Evolutionary conservation across 2,797 vertebrate genomes (phyloP), one percentile per base, ranked within the genome.

Genomic region (Platalea minor): DNA sequence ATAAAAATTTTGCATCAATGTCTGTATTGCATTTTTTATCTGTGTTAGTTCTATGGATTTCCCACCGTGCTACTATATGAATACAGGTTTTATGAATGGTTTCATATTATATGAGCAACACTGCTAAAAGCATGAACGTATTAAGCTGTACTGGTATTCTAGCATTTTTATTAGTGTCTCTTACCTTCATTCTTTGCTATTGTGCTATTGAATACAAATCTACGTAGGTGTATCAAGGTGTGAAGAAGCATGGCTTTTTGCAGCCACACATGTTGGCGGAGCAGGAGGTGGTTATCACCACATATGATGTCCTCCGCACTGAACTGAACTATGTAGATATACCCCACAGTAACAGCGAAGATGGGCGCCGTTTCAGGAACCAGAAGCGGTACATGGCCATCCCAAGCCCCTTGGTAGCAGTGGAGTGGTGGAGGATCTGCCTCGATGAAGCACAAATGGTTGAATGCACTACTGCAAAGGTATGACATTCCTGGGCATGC

Each of bases 361-460:
- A 99, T 3, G 99, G 99, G 1, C 99, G 99, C 17, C 99, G 99
- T 63, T 99, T 99, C 95, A 98, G 99, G 91, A 99, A 99, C 95
- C 99, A 99, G 98, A 99, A 99, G 96, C 98, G 99, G 23, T 99
- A 99, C 96, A 99, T 99, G 99, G 99, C 99, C 29, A 97, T 99
- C n/a, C 99, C 99, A 43, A 99, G 99, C 91, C 99, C 99, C 3
- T 97, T 99, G 63, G 99, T 99, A 54, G 99, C 99, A 2, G 99
- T 99, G 95, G 99, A 99, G 96, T 99, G 99, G 99, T 99, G 99
- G 99, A 98, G 99, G 80, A 98, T 99, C 96, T 99, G 99, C 96
- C 98, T 99, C 67, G 99, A 99, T 70, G 99, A 99, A 97, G 99
- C 99, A 35, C 99, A 99, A 96, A 99, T 99, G 99, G 99, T 99